These are phyloP conservation scores for Acridotheres tristis DNA, from an alignment of 2,797 vertebrate genomes.

Conservation along the genomic window DNA sequence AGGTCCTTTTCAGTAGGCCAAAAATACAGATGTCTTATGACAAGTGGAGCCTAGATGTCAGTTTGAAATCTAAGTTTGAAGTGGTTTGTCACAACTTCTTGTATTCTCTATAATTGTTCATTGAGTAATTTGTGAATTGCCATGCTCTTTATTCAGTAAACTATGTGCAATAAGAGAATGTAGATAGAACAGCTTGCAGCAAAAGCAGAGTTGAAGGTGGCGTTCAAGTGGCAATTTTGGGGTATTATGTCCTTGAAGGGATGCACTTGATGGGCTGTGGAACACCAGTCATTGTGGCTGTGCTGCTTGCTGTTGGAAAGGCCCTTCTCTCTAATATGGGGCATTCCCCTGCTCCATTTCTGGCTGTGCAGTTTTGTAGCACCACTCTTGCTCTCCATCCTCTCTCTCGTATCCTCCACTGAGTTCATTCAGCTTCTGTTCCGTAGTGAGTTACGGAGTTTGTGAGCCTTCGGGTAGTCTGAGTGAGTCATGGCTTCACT, in stretches of 20 bases:
- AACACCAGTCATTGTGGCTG: background rate
- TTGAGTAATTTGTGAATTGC: background rate
- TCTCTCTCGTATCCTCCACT: background rate
- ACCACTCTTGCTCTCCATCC: background rate
- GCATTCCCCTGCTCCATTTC: background rate
- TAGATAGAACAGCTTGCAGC: background rate
- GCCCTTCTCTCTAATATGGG: fast-evolving
- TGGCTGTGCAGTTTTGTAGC: background rate
- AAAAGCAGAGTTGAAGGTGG: background rate
- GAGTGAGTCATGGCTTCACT: background rate
- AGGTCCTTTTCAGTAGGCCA: background rate
- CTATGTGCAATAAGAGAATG: background rate
- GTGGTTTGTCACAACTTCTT: background rate
- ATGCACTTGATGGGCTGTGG: background rate
- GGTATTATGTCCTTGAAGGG: background rate
- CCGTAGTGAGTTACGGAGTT: background rate
- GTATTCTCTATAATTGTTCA: background rate
- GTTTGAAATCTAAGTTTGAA: background rate
- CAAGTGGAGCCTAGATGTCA: background rate
- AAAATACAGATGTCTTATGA: background rate
- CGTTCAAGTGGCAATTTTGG: background rate
- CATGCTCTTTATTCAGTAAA: background rate
- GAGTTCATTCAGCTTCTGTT: background rate
- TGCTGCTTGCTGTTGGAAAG: background rate
- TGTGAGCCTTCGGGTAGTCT: background rate